Evolutionary conservation across 2,113 vertebrate genomes (phyloP), one percentile per base, ranked within the genome.

Genomic region (Rutilus rutilus): DNA sequence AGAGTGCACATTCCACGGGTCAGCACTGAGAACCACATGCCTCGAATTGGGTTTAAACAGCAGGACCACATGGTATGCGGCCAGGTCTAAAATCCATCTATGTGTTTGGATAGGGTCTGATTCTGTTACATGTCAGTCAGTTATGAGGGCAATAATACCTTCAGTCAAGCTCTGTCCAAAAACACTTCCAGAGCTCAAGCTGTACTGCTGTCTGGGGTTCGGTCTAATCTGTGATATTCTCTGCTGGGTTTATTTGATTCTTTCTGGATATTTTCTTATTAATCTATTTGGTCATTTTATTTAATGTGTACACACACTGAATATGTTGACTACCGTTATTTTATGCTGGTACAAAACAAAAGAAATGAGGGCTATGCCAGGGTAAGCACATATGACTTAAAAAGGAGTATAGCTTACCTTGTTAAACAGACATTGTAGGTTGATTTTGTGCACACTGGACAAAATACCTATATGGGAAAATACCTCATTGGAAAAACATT

Each of bases 1-100:
- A 47, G 75, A 83, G 85, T 67, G 67, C 81, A 82, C 86, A 88
- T 89, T 89, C 86, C 77, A 78, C n/a, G 59, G 84, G 86, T 86
- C 84, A 78, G 60, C 42, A 69, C 59, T 75, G 50, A 81, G 62
- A 77, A 78, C 84, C 84, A 78, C 86, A 86, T 84, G 88, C 42
- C 80, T 88, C 36, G 77, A 81, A 45, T 36, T 79, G 50, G 59
- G 60, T 82, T 83, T 84, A 84, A 85, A 84, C 71, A 87, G 39
- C 85, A 52, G 84, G 69, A 86, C 86, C 86, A 87, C 86, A 89
- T 84, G 73, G 33, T 25, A 27, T 25, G 21, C 60, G 15, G 77
- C 71, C 69, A 65, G 77, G 82, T 86, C 80, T 78, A 64, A 82
- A 85, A 79, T 12, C 30, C 47, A 77, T 85, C 84, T 80, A 69